A percentile compares a stretch with the other conserved stretches of the same genome.
Conservation (phyloP, 1,140 invertebrate genomes). For the Lethocerus indicus region DNA sequence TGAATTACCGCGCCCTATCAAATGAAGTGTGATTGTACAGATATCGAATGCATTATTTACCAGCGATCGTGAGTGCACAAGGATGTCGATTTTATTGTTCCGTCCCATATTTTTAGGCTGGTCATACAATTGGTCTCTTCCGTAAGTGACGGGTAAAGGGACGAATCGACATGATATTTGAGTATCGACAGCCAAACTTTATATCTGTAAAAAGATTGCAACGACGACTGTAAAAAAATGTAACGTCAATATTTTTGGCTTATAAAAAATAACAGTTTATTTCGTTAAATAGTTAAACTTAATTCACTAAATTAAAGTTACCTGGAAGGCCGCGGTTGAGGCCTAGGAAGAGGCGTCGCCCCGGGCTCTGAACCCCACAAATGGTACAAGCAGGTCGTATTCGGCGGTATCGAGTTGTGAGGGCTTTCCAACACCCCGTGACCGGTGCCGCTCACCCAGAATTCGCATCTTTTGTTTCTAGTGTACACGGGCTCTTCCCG, state of each 20-base stretch:
- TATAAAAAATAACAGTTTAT: too few relatives aligned
- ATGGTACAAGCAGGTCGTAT: slow-evolving; percentile 73
- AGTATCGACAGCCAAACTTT: slow-evolving; percentile 73
- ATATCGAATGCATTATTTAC: too few relatives aligned
- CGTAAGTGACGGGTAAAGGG: slow-evolving; percentile 30
- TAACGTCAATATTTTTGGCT: not conserved
- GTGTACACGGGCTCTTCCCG: slow-evolving; percentile 59
- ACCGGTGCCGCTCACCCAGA: slow-evolving; percentile 61
- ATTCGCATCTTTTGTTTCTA: slow-evolving; percentile 69
- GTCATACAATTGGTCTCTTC: slow-evolving; percentile 49
- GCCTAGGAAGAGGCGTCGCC: slow-evolving; percentile 13
- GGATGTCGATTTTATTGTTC: slow-evolving; percentile 52
- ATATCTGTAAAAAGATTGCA: slow-evolving; percentile 35
- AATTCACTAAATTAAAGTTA: slow-evolving; percentile 29
- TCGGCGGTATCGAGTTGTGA: slow-evolving; percentile 60
- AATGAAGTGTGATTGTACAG: too few relatives aligned
- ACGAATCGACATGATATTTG: slow-evolving; percentile 59
- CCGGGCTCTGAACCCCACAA: slow-evolving; percentile 26
- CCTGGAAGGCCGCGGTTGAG: slow-evolving; percentile 18
- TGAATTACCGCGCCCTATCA: too few relatives aligned
- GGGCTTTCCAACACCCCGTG: slow-evolving; percentile 62
- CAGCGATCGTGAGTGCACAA: slow-evolving; percentile 65
- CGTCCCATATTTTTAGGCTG: slow-evolving; percentile 67
- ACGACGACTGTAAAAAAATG: too few relatives aligned
- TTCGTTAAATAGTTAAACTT: too few relatives aligned